Base-by-base conservation (phyloP, 1,140 invertebrate genomes). In the Bradysia coprophila region DNA sequence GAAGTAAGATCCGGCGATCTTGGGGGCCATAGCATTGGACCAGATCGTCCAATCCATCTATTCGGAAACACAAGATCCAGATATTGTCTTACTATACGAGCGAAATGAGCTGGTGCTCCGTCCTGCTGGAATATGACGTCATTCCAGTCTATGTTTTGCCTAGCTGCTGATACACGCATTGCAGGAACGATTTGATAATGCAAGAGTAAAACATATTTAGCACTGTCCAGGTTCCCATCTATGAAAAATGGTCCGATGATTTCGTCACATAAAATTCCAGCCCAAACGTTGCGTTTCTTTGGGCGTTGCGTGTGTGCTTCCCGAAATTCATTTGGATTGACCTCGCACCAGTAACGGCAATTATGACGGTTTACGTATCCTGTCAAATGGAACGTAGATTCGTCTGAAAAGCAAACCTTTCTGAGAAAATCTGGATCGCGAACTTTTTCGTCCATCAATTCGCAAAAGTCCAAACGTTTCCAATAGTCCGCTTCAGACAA, bases 211-310 rank as follows among this genome's bases (percentile, higher is more conserved):
- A n/a, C n/a, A n/a, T n/a, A n/a, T n/a, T n/a, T n/a, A n/a, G n/a
- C n/a, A n/a, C n/a, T n/a, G n/a, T n/a, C n/a, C n/a, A n/a, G n/a
- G n/a, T n/a, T n/a, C n/a, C n/a, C n/a, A n/a, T n/a, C n/a, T n/a
- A n/a, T n/a, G n/a, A n/a, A n/a, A n/a, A n/a, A n/a, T n/a, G 51
- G 51, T 8, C 54, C 56, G 9, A 61, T 49, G 28, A 59, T 48
- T 42, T 32, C 18, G 42, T 52, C 34, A 19, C 48, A 43, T 21
- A 57, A 41, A 44, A 62, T 54, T 9, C 53, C 54, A 16, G 47
- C 47, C 53, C 52, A 61, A 46, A 62, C 50, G 47, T 56, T 57
- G 10, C 56, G 19, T 48, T 58, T 53, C 43, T 47, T 43, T 34
- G 46, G 48, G 43, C 49, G 49, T 49, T 61, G 53, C n/a, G 45